Evolutionary conservation across 2,888 invertebrate genomes (phyloP).

Genomic region (Timandra comae): DNA sequence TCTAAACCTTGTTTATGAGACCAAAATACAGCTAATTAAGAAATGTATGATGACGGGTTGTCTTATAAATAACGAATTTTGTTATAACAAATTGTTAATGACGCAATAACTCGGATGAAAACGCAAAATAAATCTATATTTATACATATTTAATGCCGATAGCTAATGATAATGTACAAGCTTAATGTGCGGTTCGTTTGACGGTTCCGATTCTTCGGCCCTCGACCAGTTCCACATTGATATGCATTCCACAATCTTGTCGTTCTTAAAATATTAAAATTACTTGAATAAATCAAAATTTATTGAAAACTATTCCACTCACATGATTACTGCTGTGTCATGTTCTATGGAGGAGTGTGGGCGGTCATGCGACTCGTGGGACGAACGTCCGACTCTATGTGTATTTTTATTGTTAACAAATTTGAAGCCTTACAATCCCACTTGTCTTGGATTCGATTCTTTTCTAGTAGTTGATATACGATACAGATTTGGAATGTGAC

Average conservation of each 20-base stretch:
- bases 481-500: slow-evolving; percentile 12
- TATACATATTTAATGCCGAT: slow-evolving; percentile 22
- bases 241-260: slow-evolving; percentile 23
- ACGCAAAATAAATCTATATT: slow-evolving; percentile 21
- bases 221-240: slow-evolving; percentile 14
- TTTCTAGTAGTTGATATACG: slow-evolving; percentile 9
- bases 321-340: slow-evolving; percentile 49
- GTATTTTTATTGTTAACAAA: slow-evolving; percentile 43
- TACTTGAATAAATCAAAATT: slow-evolving; percentile 48
- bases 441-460: slow-evolving; percentile 15
- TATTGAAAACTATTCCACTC: slow-evolving; percentile 48
- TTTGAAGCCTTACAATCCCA: slow-evolving; percentile 27
- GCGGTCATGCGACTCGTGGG: slow-evolving; percentile 42
- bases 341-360: slow-evolving; percentile 33
- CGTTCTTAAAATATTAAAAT: slow-evolving; percentile 30
- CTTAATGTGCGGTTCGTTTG: slow-evolving; percentile 22
- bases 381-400: slow-evolving; percentile 30
- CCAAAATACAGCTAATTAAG: too few species aligned
- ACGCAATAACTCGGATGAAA: slow-evolving; percentile 13
- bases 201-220: slow-evolving; percentile 12
- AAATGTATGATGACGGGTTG: too few species aligned
- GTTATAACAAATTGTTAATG: slow-evolving; percentile 13
- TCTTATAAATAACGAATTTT: slow-evolving; percentile 5
- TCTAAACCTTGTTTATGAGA: too few species aligned
- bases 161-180: slow-evolving; percentile 23